Evolutionary conservation across 2,888 invertebrate species (phyloP).

Genomic region (Chalcosyrphus nemorum): DNA sequence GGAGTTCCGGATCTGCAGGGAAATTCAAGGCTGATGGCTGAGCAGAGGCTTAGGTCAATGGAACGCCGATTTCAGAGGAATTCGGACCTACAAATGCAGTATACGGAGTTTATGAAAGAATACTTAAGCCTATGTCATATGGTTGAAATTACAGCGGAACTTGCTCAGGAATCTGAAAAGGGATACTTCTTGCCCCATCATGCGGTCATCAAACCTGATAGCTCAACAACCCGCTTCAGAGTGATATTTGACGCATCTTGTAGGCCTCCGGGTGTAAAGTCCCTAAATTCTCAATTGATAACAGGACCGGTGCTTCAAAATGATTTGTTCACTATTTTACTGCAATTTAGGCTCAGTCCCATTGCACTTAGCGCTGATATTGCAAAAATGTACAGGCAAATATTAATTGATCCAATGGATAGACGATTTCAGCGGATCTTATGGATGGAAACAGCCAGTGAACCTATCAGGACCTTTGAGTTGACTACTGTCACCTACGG

Average conservation of each 20-base stretch:
- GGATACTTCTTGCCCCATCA: constrained; percentile 2
- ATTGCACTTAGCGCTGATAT: constrained; percentile 55
- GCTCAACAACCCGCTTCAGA: not conserved
- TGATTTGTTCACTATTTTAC: constrained; percentile 33
- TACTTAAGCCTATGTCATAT: constrained; percentile 8
- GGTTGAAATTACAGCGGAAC: not conserved
- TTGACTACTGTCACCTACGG: constrained; percentile 66
- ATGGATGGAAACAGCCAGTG: constrained; percentile 29
- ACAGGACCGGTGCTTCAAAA: constrained; percentile 16
- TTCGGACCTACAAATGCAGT: not conserved
- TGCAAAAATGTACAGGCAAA: constrained; percentile 68
- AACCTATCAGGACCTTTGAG: constrained; percentile 35
- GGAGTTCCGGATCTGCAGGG: not conserved
- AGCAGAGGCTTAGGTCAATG: not conserved
- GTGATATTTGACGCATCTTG: constrained; percentile 8
- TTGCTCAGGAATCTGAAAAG: not conserved
- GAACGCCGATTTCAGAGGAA: constrained; percentile 4
- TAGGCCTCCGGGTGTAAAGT: not conserved
- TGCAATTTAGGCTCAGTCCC: constrained; percentile 56
- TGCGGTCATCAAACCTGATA: not conserved
- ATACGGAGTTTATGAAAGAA: constrained; percentile 4
- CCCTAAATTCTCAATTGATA: constrained; percentile 4
- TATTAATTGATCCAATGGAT: constrained; percentile 45
- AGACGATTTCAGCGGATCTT: constrained; percentile 60
- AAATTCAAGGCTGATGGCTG: constrained; percentile 4